phyloP scores from a whole-genome alignment of 2,888 invertebrate genomes.

The Crematogaster levior region DNA sequence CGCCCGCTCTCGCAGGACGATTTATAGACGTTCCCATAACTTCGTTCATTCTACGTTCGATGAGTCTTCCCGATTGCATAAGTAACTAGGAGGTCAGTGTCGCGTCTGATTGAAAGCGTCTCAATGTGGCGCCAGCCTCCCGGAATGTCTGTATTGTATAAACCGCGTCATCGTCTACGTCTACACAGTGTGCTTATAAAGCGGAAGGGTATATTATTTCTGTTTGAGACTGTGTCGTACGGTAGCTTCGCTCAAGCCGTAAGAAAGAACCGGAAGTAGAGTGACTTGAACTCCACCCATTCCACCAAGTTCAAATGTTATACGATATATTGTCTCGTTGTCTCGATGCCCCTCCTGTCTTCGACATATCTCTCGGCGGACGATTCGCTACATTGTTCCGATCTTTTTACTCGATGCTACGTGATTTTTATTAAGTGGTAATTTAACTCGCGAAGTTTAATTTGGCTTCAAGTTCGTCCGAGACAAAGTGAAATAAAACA shows the following conservation, averaged over 20 bases:
- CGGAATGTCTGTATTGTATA: slow-evolving; percentile 44
- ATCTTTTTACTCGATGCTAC: not conserved
- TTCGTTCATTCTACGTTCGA: slow-evolving; percentile 65
- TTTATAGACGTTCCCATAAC: slow-evolving; percentile 66
- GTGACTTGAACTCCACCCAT: slow-evolving; percentile 34
- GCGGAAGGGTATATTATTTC: slow-evolving; percentile 41
- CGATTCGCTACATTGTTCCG: slow-evolving; percentile 7
- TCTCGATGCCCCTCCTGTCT: not conserved
- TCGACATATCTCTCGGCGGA: not conserved
- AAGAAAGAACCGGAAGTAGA: slow-evolving; percentile 49
- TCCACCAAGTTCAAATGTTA: slow-evolving; percentile 35
- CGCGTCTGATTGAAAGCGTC: slow-evolving; percentile 61
- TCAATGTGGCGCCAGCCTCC: slow-evolving; percentile 66
- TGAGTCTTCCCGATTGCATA: slow-evolving; percentile 70
- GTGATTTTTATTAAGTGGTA: not conserved
- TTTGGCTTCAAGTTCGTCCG: not conserved
- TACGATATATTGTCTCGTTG: slow-evolving; percentile 46
- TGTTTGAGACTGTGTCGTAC: slow-evolving; percentile 14
- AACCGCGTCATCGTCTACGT: slow-evolving; percentile 51
- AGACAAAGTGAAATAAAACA: not conserved
- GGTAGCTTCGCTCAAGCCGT: slow-evolving; percentile 24
- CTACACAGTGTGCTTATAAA: slow-evolving; percentile 10
- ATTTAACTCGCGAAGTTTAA: not conserved
- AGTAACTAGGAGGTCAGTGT: slow-evolving; percentile 67
- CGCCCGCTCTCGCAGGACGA: slow-evolving; percentile 49